These are phyloP conservation scores for Harmothoe impar DNA, from an alignment of 2,888 invertebrate genomes.

Conservation along the genomic window DNA sequence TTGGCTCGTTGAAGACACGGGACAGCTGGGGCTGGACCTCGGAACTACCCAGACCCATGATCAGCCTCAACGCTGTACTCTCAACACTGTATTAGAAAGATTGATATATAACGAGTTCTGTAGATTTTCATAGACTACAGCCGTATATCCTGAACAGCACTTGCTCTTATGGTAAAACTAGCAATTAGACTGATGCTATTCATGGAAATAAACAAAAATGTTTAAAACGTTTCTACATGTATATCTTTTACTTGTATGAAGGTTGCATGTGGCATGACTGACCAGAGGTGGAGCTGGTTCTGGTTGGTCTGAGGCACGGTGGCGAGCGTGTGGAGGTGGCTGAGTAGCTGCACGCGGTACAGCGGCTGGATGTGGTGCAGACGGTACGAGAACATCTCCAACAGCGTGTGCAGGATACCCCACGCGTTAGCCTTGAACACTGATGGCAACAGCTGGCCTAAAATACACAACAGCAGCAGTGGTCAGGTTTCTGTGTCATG, in stretches of 20 bases:
- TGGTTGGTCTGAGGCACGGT: constrained; percentile 97
- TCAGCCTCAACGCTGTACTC: constrained; percentile 92
- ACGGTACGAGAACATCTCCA: constrained; percentile 98
- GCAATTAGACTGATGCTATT: no score
- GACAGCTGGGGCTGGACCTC: constrained; percentile 97
- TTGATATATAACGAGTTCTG: no score
- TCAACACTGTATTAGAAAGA: constrained; percentile 87
- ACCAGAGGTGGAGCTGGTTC: constrained; percentile 96
- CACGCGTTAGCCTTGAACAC: constrained; percentile 95
- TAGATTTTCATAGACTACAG: no score
- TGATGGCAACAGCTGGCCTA: constrained; percentile 93
- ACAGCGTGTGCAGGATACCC: constrained; percentile 96
- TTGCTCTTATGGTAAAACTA: no score
- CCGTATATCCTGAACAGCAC: no score
- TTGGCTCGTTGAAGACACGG: constrained; percentile 94
- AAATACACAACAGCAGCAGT: constrained; percentile 62
- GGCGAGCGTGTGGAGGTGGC: constrained; percentile 94
- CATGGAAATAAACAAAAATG: no score
- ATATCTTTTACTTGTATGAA: no score
- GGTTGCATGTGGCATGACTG: not conserved
- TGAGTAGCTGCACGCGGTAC: constrained; percentile 95
- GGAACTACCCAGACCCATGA: constrained; percentile 94
- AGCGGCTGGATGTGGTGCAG: constrained; percentile 98
- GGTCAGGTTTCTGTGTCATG: no score
- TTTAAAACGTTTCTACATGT: no score